phyloP scores from a whole-genome alignment of 2,113 vertebrate species.

The Clupea harengus region DNA sequence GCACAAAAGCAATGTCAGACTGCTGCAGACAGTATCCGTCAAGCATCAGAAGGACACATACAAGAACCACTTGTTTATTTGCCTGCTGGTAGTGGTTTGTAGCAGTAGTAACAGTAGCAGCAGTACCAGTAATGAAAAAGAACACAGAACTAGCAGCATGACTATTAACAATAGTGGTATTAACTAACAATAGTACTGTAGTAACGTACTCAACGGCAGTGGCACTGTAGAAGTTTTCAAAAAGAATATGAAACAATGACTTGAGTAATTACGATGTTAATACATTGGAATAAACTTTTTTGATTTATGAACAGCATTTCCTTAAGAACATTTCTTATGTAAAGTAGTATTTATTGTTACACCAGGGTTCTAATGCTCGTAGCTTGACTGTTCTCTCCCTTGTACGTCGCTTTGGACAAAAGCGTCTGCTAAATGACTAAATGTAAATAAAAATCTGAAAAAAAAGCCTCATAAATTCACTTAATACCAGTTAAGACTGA shows the following conservation, averaged over 20 bases:
- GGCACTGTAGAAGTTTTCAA: background rate
- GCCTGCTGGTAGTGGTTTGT: background rate
- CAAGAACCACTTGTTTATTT: background rate
- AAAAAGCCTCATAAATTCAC: no score
- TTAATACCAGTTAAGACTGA: no score
- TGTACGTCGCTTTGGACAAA: no score
- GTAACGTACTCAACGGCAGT: background rate
- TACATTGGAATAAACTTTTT: background rate
- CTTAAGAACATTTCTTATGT: no score
- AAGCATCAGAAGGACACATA: background rate
- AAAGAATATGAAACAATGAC: background rate
- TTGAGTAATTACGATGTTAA: background rate
- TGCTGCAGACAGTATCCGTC: background rate
- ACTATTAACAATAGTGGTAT: background rate
- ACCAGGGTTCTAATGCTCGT: no score
- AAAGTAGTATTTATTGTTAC: no score
- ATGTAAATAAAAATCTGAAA: no score
- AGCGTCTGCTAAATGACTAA: no score
- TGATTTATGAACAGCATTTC: background rate
- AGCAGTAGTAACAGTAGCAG: background rate
- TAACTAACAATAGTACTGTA: background rate
- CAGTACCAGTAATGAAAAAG: no score
- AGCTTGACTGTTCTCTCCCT: no score
- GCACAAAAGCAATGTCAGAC: slow-evolving; percentile 39
- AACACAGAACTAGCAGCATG: background rate